These are phyloP conservation scores for Diabrotica undecimpunctata DNA, from an alignment of 1,140 invertebrate species.

Conservation along the genomic window DNA sequence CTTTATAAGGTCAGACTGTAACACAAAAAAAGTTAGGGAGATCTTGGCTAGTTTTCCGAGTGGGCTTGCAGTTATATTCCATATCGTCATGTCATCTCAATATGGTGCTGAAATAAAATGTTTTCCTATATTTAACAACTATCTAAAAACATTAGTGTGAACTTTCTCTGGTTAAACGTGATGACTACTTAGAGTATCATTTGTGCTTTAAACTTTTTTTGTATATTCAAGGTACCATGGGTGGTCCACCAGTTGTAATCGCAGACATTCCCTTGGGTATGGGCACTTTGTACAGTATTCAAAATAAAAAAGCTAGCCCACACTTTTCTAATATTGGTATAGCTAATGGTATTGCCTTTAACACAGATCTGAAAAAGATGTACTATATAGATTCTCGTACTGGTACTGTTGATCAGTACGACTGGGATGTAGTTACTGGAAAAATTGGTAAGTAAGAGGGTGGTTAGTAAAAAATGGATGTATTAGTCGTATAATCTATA, in stretches of 20 bases:
- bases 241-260: slow-evolving; percentile 9
- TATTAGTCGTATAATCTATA: background rate
- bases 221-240: slow-evolving; percentile 6
- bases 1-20: too few species aligned
- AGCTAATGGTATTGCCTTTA: slow-evolving; percentile 80
- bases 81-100: too few species aligned
- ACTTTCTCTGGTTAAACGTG: too few species aligned
- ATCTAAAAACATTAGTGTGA: too few species aligned
- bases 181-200: too few species aligned
- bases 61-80: too few species aligned
- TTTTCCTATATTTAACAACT: too few species aligned
- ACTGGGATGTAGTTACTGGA: slow-evolving; percentile 67
- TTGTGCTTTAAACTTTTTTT: too few species aligned
- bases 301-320: slow-evolving; percentile 45
- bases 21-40: too few species aligned
- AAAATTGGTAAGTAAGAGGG: slow-evolving; percentile 50
- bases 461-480: background rate
- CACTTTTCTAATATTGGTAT: slow-evolving; percentile 47
- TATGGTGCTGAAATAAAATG: too few species aligned
- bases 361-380: slow-evolving; percentile 59
- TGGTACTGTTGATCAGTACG: slow-evolving; percentile 62
- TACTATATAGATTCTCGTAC: slow-evolving; percentile 73
- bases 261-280: slow-evolving; percentile 12
- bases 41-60: too few species aligned
- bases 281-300: slow-evolving; percentile 14